phyloP scores from a whole-genome alignment of 2,113 vertebrate species.

The Phylloscopus whistleri region DNA sequence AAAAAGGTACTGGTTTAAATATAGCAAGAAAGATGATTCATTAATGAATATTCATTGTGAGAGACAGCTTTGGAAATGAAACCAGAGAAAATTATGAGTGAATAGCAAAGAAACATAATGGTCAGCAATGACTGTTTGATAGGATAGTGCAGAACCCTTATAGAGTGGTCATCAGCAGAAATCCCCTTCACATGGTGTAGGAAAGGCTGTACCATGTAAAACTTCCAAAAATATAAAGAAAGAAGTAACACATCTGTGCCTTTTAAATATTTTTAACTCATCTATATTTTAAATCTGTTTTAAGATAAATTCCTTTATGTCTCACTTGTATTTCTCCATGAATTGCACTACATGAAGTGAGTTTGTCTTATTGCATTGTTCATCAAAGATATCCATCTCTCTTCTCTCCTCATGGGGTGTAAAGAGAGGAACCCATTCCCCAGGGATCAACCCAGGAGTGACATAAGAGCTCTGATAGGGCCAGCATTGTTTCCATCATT shows the following conservation, averaged over 20 bases:
- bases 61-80: not conserved
- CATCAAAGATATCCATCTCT: not conserved
- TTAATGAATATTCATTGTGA: not conserved
- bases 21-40: not conserved
- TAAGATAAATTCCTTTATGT: not conserved
- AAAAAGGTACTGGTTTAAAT: not conserved
- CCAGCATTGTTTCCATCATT: not conserved
- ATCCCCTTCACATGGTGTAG: not conserved
- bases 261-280: not conserved
- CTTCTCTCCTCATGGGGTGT: not conserved
- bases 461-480: not conserved
- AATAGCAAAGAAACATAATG: not conserved
- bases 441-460: not conserved
- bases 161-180: not conserved
- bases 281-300: not conserved
- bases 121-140: not conserved
- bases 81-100: not conserved
- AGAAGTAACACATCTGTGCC: not conserved
- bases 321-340: not conserved
- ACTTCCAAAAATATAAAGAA: not conserved
- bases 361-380: not conserved
- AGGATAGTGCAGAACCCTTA: not conserved
- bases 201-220: not conserved
- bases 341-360: not conserved
- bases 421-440: not conserved